These are phyloP conservation scores for Cerastoderma edule DNA, from an alignment of 2,888 invertebrate species.

Conservation along the genomic window DNA sequence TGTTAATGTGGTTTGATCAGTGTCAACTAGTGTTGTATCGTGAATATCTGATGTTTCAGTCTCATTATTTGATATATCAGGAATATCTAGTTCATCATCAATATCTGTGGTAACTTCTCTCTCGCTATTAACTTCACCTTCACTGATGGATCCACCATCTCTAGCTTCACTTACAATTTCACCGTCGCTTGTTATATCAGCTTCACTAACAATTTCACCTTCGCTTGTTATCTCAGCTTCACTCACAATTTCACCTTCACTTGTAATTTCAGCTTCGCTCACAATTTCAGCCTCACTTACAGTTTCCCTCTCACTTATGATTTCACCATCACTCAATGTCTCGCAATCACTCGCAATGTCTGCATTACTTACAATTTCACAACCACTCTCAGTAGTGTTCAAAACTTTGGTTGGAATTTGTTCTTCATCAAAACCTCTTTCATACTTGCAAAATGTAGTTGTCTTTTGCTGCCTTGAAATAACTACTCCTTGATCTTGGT, in stretches of 20 bases:
- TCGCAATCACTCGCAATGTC: neutral
- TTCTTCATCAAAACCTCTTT: too few relatives aligned
- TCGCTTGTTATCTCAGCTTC: neutral
- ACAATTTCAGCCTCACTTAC: neutral
- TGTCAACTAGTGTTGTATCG: neutral
- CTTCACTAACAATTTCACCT: neutral
- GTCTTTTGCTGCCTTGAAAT: too few relatives aligned
- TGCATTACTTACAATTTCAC: neutral
- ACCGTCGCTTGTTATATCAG: neutral
- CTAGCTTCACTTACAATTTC: neutral
- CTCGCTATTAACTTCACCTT: neutral
- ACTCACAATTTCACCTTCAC: neutral
- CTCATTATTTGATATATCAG: slow-evolving; percentile 21
- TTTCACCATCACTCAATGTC: neutral
- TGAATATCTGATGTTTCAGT: neutral
- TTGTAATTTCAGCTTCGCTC: neutral
- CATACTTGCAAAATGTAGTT: too few relatives aligned
- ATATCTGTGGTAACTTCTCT: slow-evolving; percentile 42
- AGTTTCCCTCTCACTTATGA: neutral
- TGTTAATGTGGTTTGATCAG: neutral
- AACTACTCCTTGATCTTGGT: too few relatives aligned
- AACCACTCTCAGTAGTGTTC: too few relatives aligned
- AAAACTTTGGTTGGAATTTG: too few relatives aligned
- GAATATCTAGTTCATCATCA: slow-evolving; percentile 71
- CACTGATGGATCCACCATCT: neutral